Conservation (phyloP, 2,797 vertebrate species). For the Cirrhinus mrigala region DNA sequence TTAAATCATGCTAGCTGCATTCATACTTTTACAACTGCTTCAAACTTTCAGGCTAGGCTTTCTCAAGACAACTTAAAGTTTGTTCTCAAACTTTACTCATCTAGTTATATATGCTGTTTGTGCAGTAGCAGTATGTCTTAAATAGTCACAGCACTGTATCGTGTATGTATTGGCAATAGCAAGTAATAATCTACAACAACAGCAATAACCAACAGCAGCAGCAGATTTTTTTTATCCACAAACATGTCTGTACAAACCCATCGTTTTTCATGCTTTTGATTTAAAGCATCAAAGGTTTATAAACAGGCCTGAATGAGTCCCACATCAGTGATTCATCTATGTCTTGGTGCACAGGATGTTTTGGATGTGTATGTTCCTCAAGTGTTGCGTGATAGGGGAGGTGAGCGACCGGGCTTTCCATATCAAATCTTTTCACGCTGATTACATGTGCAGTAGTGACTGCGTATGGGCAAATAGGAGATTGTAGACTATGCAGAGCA, state of each 20-base stretch:
- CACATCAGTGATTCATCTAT: constrained; percentile 14
- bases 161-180: no score
- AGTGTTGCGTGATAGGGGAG: neutral
- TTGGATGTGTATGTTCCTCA: neutral
- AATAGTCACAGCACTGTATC: no score
- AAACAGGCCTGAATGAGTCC: neutral
- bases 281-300: neutral
- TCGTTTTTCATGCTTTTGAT: neutral
- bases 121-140: no score
- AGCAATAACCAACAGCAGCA: no score
- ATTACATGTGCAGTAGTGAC: neutral
- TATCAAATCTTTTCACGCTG: constrained; percentile 1
- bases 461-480: constrained; percentile 26
- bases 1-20: no score
- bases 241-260: neutral
- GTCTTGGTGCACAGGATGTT: constrained; percentile 3
- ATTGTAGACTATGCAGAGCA: constrained; percentile 18
- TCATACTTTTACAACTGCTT: no score
- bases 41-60: no score
- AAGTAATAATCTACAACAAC: no score
- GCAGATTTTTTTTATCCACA: no score
- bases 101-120: no score
- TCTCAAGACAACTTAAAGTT: no score
- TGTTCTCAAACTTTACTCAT: no score
- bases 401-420: neutral